Evolutionary conservation across 1,140 invertebrate genomes (phyloP).

Genomic region (Lasaia peninsularis): DNA sequence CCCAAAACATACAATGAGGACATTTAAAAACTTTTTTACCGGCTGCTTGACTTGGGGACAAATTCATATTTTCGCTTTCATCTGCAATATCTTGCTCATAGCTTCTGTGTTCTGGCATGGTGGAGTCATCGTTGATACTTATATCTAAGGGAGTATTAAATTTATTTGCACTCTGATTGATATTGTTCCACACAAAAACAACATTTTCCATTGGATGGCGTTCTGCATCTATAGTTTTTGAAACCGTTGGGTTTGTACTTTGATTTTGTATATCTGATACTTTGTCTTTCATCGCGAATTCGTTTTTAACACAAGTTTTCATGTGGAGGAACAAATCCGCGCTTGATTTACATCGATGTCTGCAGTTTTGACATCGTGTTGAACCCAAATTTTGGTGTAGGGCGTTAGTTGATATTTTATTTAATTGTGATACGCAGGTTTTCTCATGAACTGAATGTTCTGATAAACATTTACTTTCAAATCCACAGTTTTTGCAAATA

Average conservation of each 20-base stretch:
- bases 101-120: constrained; percentile 46
- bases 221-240: constrained; percentile 59
- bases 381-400: constrained; percentile 79
- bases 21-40: constrained; percentile 90
- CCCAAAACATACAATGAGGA: constrained; percentile 93
- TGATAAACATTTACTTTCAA: constrained; percentile 90
- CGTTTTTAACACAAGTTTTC: constrained; percentile 79
- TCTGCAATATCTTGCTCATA: constrained; percentile 60
- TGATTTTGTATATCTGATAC: constrained; percentile 9
- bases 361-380: constrained; percentile 89
- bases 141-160: constrained; percentile 64
- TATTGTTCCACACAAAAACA: constrained; percentile 86
- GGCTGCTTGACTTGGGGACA: constrained; percentile 63
- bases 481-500: constrained; percentile 85
- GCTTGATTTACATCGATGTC: constrained; percentile 89
- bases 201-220: constrained; percentile 86
- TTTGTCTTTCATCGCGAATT: neutral
- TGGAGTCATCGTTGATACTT: constrained; percentile 66
- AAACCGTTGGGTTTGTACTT: constrained; percentile 36
- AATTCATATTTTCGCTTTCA: constrained; percentile 65
- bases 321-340: constrained; percentile 86
- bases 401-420: constrained; percentile 48
- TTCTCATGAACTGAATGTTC: constrained; percentile 87
- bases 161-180: constrained; percentile 56
- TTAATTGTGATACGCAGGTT: constrained; percentile 74